Base-by-base conservation (phyloP, 2,888 invertebrate genomes). In the Noctua janthe region DNA sequence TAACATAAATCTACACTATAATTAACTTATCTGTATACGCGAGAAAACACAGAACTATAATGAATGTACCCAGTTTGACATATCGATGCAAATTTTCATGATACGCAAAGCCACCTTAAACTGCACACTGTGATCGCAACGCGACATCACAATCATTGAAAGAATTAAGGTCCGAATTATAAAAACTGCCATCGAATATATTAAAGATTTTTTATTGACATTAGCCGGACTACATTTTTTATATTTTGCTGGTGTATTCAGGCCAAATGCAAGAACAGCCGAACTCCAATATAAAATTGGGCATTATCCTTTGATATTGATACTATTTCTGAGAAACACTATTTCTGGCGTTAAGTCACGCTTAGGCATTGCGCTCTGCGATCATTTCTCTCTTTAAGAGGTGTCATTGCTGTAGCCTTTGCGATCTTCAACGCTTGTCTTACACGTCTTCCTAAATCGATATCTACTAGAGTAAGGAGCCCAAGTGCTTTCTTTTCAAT, bases 301-400 rank as follows among this genome's bases (percentile, higher is more conserved):
- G 11, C 4, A 11, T 23, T 56, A 1, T 11, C 23, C 56, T 56
- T 56, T 35, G 39, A 71, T n/a, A 23, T n/a, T 15, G 15, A 29
- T 20, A 54, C 0, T 54, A 20, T 54, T 51, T 62, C 4, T 1
- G n/a, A 59, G 4, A 23, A 39, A 7, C 39, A 11, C 39, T 43
- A 23, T 20, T 73, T 17, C 73, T 43, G 4, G 8, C 54, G 49
- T 51, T 76, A 79, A 43, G 17, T 29, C 17, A 35, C 47, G 64
- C 62, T 76, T 64, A 79, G 62, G 62, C 77, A 79, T 76, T 76
- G 79, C 8, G 77, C 79, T 76, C 70, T 79, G 13, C 51, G 70
- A 10, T 79, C 77, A 79, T 76, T 76, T 13, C 47, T 79, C 62
- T 79, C 70, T 29, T 1, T 79, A 8, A 64, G 43, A 47, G 79